Conservation (phyloP, 2,797 vertebrate species). For the Halcyon chelicuti region DNA sequence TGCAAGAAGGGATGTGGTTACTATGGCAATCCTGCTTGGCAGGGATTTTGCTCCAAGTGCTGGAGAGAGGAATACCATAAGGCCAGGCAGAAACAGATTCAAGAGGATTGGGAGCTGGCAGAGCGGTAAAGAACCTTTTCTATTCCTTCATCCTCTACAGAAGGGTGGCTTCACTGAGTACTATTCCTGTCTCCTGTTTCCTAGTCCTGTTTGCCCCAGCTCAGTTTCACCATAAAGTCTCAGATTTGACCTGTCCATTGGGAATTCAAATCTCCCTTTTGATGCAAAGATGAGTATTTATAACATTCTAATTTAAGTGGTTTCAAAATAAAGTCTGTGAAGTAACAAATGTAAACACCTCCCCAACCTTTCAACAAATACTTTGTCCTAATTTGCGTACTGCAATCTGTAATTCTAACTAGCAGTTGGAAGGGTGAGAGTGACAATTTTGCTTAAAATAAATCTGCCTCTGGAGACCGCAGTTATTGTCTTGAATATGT, state of each 20-base stretch:
- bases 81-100: slow-evolving; percentile 95
- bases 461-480: neutral
- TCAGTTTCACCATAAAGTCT: neutral
- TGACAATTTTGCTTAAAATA: neutral
- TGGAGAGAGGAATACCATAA: slow-evolving; percentile 98
- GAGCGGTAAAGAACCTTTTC: slow-evolving; percentile 85
- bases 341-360: neutral
- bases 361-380: neutral
- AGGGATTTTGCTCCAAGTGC: slow-evolving; percentile 98
- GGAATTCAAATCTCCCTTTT: neutral
- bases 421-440: neutral
- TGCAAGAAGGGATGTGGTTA: slow-evolving; percentile 99
- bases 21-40: slow-evolving; percentile 96
- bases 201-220: neutral
- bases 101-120: slow-evolving; percentile 96
- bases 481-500: neutral
- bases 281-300: neutral
- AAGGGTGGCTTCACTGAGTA: neutral
- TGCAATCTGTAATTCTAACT: neutral
- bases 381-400: neutral
- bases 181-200: neutral
- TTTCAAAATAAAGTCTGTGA: neutral
- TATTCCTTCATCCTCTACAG: neutral
- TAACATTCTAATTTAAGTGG: neutral
- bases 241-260: neutral